Conservation (phyloP, 2,797 vertebrate species). For the Oryzias sinensis region DNA sequence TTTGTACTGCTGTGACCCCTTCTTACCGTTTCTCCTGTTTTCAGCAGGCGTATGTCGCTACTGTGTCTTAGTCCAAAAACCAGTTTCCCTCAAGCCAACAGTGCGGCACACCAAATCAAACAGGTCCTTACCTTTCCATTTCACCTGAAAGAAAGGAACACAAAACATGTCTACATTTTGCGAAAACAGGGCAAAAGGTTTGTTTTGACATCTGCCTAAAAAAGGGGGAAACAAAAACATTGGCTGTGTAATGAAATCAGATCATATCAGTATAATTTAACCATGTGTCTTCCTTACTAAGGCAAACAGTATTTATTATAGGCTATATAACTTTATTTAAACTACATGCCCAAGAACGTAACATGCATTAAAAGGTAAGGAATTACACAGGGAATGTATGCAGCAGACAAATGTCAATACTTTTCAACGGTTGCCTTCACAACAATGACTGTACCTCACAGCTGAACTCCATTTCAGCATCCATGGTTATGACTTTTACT, state of each 20-base stretch:
- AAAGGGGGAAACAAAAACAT: too few species aligned
- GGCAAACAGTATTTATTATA: too few species aligned
- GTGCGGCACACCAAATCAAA: constrained; percentile 92
- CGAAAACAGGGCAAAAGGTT: too few species aligned
- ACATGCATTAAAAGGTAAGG: too few species aligned
- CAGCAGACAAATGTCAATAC: background rate
- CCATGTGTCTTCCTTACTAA: too few species aligned
- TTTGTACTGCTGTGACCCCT: too few species aligned
- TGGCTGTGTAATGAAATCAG: too few species aligned
- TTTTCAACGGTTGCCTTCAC: background rate
- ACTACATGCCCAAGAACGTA: too few species aligned
- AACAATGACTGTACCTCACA: constrained; percentile 82
- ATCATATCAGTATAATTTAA: too few species aligned
- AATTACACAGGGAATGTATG: background rate
- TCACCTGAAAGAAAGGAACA: constrained; percentile 75
- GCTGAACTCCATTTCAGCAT: constrained; percentile 93
- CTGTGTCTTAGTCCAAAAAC: constrained; percentile 90
- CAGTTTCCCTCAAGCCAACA: constrained; percentile 92
- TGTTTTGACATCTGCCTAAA: too few species aligned
- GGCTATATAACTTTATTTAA: too few species aligned
- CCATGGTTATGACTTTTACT: constrained; percentile 92
- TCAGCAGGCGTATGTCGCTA: constrained; percentile 90
- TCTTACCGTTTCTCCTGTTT: constrained; percentile 88
- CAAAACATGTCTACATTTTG: background rate
- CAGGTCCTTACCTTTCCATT: constrained; percentile 94